These are phyloP conservation scores for Regulus satrapa DNA, from an alignment of 2,113 vertebrate species.

Conservation along the genomic window DNA sequence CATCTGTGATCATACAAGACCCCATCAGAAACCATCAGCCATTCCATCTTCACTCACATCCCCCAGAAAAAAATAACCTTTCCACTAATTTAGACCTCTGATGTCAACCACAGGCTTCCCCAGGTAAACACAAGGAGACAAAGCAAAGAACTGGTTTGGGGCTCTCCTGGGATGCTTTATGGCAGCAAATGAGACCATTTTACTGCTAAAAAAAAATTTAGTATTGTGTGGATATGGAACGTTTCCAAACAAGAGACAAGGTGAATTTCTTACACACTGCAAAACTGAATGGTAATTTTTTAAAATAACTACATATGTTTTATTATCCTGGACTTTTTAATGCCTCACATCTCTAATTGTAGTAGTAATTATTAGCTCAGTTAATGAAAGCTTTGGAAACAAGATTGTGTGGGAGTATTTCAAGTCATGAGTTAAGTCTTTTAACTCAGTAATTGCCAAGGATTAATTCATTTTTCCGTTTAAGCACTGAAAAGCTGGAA, in stretches of 20 bases:
- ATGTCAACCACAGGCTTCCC: neutral
- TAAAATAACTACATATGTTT: slow-evolving; percentile 36
- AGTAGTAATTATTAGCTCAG: slow-evolving; percentile 62
- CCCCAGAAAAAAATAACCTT: neutral
- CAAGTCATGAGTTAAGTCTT: slow-evolving; percentile 61
- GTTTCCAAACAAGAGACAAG: neutral
- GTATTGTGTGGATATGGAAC: neutral
- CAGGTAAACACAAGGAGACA: neutral
- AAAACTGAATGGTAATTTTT: slow-evolving; percentile 19
- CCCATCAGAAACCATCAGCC: neutral
- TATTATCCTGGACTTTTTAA: slow-evolving; percentile 61
- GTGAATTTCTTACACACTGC: neutral
- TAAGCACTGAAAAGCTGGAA: slow-evolving; percentile 45
- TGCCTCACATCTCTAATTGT: slow-evolving; percentile 60
- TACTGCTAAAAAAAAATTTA: neutral
- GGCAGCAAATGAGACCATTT: neutral
- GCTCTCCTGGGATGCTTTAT: neutral
- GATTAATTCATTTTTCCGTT: slow-evolving; percentile 67
- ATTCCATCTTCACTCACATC: neutral
- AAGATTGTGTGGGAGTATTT: slow-evolving; percentile 64
- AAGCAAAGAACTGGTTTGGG: neutral
- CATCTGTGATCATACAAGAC: neutral
- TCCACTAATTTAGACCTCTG: neutral
- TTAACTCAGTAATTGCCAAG: slow-evolving; percentile 74
- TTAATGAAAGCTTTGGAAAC: slow-evolving; percentile 67